phyloP scores from a whole-genome alignment of 2,888 invertebrate genomes.

The Xestia c-nigrum region DNA sequence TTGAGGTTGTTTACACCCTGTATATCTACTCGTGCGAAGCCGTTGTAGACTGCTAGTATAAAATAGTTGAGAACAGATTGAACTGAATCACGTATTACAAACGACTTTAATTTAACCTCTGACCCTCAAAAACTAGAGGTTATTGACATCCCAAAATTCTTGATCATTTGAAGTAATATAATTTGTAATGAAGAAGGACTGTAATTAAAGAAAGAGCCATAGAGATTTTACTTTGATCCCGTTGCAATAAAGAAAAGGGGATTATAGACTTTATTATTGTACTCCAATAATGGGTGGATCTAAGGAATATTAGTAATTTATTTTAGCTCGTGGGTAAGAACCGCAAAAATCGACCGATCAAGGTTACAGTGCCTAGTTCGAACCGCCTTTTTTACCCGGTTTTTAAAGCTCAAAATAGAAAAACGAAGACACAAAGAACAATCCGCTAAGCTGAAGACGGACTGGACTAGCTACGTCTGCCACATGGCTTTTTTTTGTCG shows the following conservation, averaged over 20 bases:
- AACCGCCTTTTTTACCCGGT: neutral
- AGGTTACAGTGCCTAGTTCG: neutral
- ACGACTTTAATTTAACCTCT: neutral
- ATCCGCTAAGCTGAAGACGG: too few species aligned
- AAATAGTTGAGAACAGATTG: neutral
- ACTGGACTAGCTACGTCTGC: too few species aligned
- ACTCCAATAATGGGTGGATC: neutral
- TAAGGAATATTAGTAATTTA: neutral
- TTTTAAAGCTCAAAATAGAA: neutral
- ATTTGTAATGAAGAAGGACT: neutral
- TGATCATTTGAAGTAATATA: conserved; percentile 3
- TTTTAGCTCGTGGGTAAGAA: neutral
- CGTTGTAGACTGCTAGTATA: neutral
- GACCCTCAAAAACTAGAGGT: neutral
- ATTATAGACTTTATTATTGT: neutral
- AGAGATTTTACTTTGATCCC: neutral
- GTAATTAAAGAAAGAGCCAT: neutral
- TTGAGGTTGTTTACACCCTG: too few species aligned
- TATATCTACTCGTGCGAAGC: too few species aligned
- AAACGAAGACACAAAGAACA: neutral
- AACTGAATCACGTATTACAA: neutral
- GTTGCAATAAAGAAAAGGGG: neutral
- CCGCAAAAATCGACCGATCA: neutral
- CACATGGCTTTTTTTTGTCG: too few species aligned
- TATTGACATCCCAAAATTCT: neutral